Percentiles rank a stretch among this genome's conserved stretches.
Conservation (phyloP, 2,888 invertebrate genomes). For the Phlogophora meticulosa region DNA sequence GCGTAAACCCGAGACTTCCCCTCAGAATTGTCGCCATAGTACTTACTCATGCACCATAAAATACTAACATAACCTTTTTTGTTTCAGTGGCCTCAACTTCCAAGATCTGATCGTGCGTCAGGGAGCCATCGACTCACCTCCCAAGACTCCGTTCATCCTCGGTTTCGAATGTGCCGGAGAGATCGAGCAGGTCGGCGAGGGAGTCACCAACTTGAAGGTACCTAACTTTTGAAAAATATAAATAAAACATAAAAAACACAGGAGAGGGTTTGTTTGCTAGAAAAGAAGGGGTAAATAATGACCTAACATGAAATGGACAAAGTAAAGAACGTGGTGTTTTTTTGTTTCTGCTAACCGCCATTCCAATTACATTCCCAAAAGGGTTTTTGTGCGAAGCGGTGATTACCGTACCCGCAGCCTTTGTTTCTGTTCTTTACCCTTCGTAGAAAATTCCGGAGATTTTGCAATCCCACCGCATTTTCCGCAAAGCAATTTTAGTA, state of each 20-base stretch:
- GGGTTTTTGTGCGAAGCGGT: background rate
- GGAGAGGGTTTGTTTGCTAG: background rate
- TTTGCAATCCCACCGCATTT: constrained; percentile 12
- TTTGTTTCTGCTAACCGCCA: background rate
- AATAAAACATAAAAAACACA: background rate
- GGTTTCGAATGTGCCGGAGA: constrained; percentile 97
- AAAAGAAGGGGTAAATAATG: background rate
- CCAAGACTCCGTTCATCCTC: constrained; percentile 97
- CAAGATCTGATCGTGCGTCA: constrained; percentile 97
- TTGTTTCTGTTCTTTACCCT: constrained; percentile 12
- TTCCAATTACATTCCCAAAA: background rate
- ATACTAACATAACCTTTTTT: constrained; percentile 63
- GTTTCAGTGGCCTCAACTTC: constrained; percentile 96
- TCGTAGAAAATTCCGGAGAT: constrained; percentile 8
- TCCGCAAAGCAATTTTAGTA: constrained; percentile 13
- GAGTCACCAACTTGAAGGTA: constrained; percentile 95
- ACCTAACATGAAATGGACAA: background rate
- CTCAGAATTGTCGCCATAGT: background rate
- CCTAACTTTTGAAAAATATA: constrained; percentile 8
- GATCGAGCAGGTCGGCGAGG: constrained; percentile 94
- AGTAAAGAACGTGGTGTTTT: background rate
- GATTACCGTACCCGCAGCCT: background rate
- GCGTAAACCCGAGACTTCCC: no score
- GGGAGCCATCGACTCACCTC: constrained; percentile 96
- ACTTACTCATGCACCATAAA: no score